Evolutionary conservation across 2,888 invertebrate genomes (phyloP).

Genomic region (Phanerotoma sp.): DNA sequence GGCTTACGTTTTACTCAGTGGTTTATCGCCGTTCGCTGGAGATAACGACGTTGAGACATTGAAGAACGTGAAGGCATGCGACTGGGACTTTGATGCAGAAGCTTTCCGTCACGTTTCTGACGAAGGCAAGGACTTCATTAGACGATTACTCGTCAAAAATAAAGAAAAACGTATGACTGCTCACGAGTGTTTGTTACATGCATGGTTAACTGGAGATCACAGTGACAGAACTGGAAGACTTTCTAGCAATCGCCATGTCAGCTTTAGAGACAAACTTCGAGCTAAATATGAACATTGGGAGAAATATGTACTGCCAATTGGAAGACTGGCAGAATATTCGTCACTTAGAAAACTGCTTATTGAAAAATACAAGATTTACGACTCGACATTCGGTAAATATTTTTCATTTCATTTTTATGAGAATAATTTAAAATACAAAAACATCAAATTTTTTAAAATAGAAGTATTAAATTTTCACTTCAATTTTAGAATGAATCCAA

Average conservation of each 20-base stretch:
- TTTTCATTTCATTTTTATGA: too few relatives aligned
- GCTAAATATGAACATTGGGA: constrained; percentile 79
- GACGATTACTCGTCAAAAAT: constrained; percentile 84
- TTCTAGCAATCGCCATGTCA: constrained; percentile 80
- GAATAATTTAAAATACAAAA: too few relatives aligned
- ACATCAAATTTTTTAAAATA: too few relatives aligned
- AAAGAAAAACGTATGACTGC: constrained; percentile 99
- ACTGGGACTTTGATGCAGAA: constrained; percentile 99
- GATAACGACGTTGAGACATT: constrained; percentile 98
- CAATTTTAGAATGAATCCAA: too few relatives aligned
- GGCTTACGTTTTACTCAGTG: constrained; percentile 95
- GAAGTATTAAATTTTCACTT: too few relatives aligned
- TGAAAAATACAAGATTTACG: constrained; percentile 96
- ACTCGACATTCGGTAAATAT: constrained; percentile 84
- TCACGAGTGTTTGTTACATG: constrained; percentile 93
- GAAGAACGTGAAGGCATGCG: constrained; percentile 97
- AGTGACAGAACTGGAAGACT: constrained; percentile 75
- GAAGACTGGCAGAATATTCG: constrained; percentile 95
- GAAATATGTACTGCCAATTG: constrained; percentile 90
- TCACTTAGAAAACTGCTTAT: constrained; percentile 92
- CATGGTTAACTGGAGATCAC: constrained; percentile 92
- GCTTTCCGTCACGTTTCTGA: constrained; percentile 93
- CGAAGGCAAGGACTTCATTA: constrained; percentile 98
- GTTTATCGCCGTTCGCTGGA: constrained; percentile 98
- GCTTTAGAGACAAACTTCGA: constrained; percentile 84